Percentiles rank a stretch among this genome's conserved stretches.
phyloP scores from a whole-genome alignment of 1,140 invertebrate genomes.

The Orchesella cincta region DNA sequence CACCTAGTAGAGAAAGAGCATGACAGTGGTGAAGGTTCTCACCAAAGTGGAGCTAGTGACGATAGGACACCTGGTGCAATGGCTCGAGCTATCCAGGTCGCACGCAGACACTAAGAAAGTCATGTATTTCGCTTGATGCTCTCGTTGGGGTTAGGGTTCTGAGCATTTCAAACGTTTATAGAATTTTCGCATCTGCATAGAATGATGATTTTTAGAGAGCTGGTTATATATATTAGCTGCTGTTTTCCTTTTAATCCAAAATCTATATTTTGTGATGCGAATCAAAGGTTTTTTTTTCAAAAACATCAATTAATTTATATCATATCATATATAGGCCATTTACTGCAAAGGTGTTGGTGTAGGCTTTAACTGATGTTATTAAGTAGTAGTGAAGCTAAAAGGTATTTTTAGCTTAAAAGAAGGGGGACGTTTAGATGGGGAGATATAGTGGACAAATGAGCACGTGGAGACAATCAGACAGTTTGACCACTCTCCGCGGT shows the following conservation, averaged over 20 bases:
- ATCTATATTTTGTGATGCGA: no score
- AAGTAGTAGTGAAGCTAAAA: slow-evolving; percentile 8
- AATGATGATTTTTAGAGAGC: no score
- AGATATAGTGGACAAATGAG: slow-evolving; percentile 52
- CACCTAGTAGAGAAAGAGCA: slow-evolving; percentile 99
- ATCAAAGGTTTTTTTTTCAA: no score
- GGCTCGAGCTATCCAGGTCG: slow-evolving; percentile 97
- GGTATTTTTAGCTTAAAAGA: slow-evolving; percentile 6
- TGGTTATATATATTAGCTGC: no score
- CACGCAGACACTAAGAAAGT: slow-evolving; percentile 98
- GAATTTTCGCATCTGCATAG: no score
- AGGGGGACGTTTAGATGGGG: slow-evolving; percentile 33
- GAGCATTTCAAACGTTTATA: not conserved
- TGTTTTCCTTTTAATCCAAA: no score
- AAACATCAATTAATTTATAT: no score
- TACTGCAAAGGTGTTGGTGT: no score
- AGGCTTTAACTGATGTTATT: slow-evolving; percentile 27
- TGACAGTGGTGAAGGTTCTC: slow-evolving; percentile 95
- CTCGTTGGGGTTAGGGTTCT: slow-evolving; percentile 31
- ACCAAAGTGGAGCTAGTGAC: slow-evolving; percentile 95
- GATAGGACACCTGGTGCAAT: slow-evolving; percentile 95
- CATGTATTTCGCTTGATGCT: slow-evolving; percentile 94
- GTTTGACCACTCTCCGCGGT: slow-evolving; percentile 51
- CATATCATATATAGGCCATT: no score
- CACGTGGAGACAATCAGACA: slow-evolving; percentile 51